Percentiles rank a stretch among this genome's conserved stretches.
Evolutionary conservation across 2,113 vertebrate genomes (phyloP).

Genomic region (Phasianus colchicus): DNA sequence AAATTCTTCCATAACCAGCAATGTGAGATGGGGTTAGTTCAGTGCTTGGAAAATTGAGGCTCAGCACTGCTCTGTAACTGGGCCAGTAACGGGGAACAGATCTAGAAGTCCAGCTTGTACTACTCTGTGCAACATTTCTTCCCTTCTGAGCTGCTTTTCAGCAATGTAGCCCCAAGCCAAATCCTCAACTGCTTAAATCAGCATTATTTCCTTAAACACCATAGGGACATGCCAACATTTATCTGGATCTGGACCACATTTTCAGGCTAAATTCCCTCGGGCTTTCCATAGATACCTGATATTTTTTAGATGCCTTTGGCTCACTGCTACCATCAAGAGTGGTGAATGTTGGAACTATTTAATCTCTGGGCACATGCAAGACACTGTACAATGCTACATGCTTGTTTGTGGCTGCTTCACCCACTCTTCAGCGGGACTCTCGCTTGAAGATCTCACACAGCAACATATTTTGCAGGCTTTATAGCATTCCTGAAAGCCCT

Average conservation of each 20-base stretch:
- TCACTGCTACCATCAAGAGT: not conserved
- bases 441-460: not conserved
- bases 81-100: not conserved
- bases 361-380: not conserved
- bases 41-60: not conserved
- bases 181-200: not conserved
- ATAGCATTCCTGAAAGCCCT: not conserved
- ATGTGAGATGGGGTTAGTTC: not conserved
- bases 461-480: not conserved
- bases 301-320: not conserved
- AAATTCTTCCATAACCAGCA: not conserved
- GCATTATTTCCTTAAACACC: not conserved
- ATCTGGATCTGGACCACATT: not conserved
- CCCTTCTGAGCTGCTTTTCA: not conserved
- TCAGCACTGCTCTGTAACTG: not conserved
- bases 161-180: not conserved
- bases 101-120: not conserved
- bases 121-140: not conserved
- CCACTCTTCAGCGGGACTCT: not conserved
- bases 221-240: not conserved
- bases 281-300: not conserved
- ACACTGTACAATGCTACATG: not conserved
- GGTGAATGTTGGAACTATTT: not conserved
- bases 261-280: not conserved
- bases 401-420: not conserved